Evolutionary conservation across 2,888 invertebrate genomes (phyloP).

Genomic region (Sarcophaga caerulescens): DNA sequence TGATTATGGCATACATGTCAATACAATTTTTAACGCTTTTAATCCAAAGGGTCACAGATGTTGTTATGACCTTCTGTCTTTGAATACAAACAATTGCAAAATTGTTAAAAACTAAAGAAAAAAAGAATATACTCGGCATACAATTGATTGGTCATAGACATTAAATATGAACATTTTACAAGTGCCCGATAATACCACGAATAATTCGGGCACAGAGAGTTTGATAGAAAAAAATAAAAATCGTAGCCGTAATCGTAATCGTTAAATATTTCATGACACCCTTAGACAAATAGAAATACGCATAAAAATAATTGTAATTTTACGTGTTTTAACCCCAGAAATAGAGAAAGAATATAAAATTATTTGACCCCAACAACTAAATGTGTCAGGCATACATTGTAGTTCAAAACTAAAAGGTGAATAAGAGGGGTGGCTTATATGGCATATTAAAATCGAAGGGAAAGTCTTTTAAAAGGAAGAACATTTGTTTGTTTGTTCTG

Average conservation of each 20-base stretch:
- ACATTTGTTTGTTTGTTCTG: background rate
- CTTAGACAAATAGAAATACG: constrained; percentile 38
- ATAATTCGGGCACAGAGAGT: background rate
- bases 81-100: constrained; percentile 40
- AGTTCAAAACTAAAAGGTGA: constrained; percentile 49
- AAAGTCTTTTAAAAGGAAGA: background rate
- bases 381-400: constrained; percentile 49
- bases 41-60: constrained; percentile 65
- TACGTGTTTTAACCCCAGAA: constrained; percentile 63
- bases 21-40: constrained; percentile 58
- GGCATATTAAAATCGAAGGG: constrained; percentile 31
- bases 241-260: constrained; percentile 3
- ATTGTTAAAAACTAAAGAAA: constrained; percentile 54
- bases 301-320: constrained; percentile 61
- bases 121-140: constrained; percentile 33
- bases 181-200: constrained; percentile 5
- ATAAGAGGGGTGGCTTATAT: constrained; percentile 33
- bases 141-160: constrained; percentile 58
- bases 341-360: constrained; percentile 4
- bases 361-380: constrained; percentile 54
- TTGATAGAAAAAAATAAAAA: constrained; percentile 5
- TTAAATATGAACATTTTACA: constrained; percentile 28
- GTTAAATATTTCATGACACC: constrained; percentile 59
- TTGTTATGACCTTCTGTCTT: constrained; percentile 46
- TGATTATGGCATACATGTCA: constrained; percentile 58